Evolutionary conservation across 2,888 invertebrate species (phyloP), one percentile per base, ranked within the genome.

Genomic region (Macaria liturata): DNA sequence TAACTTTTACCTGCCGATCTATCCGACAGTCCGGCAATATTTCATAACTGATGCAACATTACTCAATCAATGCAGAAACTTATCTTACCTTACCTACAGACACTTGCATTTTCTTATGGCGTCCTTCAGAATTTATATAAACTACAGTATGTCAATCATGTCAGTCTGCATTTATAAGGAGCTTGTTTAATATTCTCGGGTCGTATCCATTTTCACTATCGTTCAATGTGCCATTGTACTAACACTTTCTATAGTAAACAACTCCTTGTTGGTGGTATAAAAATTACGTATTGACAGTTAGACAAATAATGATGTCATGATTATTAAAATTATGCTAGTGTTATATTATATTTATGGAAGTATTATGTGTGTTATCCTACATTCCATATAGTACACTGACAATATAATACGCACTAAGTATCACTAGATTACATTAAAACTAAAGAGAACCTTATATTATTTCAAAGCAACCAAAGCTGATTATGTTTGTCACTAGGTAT

Each of bases 231-330:
- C 76, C 76, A 86, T 85, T 86, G 83, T 85, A 71, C 72, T 70
- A 59, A 76, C 80, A 85, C 91, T 91, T 91, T 91, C 90, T 89
- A 85, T 83, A 81, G 81, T 81, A 79, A 81, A 77, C 80, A 77
- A 71, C 71, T 66, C 76, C 79, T 72, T 81, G 67, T 65, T 55
- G 65, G 75, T 72, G 76, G 77, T 71, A 70, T 73, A 74, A 64
- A 72, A 70, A 80, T 75, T 76, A 75, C 67, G 69, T 69, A 67
- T 70, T 64, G 62, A 62, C 65, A 70, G 67, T 69, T n/a, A n/a
- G 62, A 68, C 62, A 55, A 67, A 66, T 58, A 69, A 61, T 74
- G 74, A 80, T 75, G 74, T 77, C 74, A 75, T 32, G 61, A 49
- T 59, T 66, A 66, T 65, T 63, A 66, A 71, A 74, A 49, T 34